These are phyloP conservation scores for Heliothis virescens DNA, from an alignment of 1,140 invertebrate genomes.

Conservation along the genomic window DNA sequence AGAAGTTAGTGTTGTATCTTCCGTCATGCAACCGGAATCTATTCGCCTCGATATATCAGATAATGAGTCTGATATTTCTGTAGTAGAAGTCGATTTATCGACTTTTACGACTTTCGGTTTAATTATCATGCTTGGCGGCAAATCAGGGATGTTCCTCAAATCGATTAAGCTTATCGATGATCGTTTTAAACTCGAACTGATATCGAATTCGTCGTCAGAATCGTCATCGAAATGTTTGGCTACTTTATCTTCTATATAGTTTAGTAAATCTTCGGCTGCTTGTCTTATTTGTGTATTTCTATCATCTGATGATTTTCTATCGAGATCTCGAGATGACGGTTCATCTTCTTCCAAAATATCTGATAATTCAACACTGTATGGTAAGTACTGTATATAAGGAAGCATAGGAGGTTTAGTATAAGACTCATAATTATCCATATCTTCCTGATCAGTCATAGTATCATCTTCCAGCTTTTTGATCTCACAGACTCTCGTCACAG, in stretches of 20 bases:
- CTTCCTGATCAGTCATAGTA: constrained; percentile 79
- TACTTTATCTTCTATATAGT: constrained; percentile 75
- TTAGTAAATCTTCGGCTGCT: constrained; percentile 72
- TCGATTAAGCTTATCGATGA: constrained; percentile 79
- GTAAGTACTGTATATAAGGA: constrained; percentile 68
- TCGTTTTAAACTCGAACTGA: constrained; percentile 68
- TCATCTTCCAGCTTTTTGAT: constrained; percentile 73
- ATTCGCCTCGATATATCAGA: constrained; percentile 72
- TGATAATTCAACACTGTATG: constrained; percentile 78
- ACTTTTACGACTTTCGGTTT: constrained; percentile 75
- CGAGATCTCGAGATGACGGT: constrained; percentile 69
- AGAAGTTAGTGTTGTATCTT: constrained; percentile 69
- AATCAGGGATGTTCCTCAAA: constrained; percentile 79
- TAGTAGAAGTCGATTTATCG: constrained; percentile 79
- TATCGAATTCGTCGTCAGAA: constrained; percentile 71
- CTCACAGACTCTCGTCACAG: constrained; percentile 66
- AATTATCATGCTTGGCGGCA: constrained; percentile 78
- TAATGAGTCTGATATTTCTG: constrained; percentile 75
- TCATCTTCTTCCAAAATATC: constrained; percentile 84
- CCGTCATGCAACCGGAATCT: constrained; percentile 76
- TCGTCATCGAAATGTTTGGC: constrained; percentile 64
- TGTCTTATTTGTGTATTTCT: constrained; percentile 58
- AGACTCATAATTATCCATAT: constrained; percentile 76
- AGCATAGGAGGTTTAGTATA: constrained; percentile 76
- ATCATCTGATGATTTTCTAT: constrained; percentile 69